These are phyloP conservation scores for Dendronephthya gigantea DNA, from an alignment of 64 coral and sea anemone genomes.

Conservation along the genomic window DNA sequence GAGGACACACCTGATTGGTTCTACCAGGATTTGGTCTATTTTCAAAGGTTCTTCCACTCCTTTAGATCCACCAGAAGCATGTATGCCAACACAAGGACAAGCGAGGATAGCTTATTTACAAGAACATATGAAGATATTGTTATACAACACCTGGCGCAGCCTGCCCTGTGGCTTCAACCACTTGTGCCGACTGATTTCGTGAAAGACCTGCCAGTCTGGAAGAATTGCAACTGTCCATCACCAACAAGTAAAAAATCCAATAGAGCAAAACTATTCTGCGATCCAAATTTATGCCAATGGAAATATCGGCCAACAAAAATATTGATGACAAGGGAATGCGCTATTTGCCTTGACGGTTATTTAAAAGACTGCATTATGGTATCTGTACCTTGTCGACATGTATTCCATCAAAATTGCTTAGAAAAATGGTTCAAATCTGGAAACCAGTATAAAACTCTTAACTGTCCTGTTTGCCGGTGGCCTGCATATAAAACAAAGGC, in stretches of 20 bases:
- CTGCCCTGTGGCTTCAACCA: constrained; percentile 42
- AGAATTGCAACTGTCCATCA: background rate
- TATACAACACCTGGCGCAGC: constrained; percentile 34
- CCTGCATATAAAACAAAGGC: constrained; percentile 54
- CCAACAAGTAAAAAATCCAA: background rate
- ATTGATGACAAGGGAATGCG: constrained; percentile 34
- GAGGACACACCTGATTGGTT: constrained; percentile 7
- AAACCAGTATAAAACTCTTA: constrained; percentile 26
- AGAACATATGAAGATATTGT: constrained; percentile 30
- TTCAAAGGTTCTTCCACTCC: background rate
- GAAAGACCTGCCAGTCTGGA: constrained; percentile 50
- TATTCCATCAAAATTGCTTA: constrained; percentile 62
- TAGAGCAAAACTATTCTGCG: background rate
- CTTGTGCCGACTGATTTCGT: constrained; percentile 44
- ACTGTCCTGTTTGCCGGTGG: constrained; percentile 64
- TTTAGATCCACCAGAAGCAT: constrained; percentile 31
- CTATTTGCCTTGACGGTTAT: constrained; percentile 60
- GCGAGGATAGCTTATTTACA: constrained; percentile 47
- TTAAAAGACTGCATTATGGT: constrained; percentile 29
- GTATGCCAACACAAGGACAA: constrained; percentile 30
- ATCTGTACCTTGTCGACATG: constrained; percentile 57
- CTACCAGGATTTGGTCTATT: background rate
- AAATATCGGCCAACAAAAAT: constrained; percentile 29
- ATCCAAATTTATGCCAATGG: constrained; percentile 3
- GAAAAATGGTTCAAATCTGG: constrained; percentile 46